Base-by-base conservation (phyloP, 2,113 vertebrate species). In the Natator depressus region DNA sequence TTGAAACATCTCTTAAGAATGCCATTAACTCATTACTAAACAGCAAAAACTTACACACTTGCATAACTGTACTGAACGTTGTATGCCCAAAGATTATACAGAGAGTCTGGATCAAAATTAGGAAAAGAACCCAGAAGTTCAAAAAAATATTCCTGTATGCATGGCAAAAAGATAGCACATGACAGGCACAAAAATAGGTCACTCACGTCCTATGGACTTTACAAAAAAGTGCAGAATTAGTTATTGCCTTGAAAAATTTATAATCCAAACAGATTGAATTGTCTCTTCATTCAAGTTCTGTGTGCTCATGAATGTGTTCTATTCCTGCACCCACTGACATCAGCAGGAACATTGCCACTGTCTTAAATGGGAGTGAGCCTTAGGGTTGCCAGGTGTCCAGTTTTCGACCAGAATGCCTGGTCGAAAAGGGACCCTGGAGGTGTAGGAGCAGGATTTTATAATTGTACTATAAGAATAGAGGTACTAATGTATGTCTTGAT, bases 331-430 rank as follows among this genome's bases (percentile, higher is more conserved):
- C 87, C 20, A 47, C 46, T 0, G 19, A 47, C 57, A 22, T 8
- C 53, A 72, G 75, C 1, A 1, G 35, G 38, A 81, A 50, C 29
- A 35, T 3, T 0, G 14, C 1, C 1, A 49, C 62, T 12, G 87
- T 38, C 10, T 24, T 69, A n/a, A 49, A 69, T 0, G 1, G 16
- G 24, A 29, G 0, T 1, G 31, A 54, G 20, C 22, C 53, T 20
- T 54, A 22, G 53, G 53, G 20, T 54, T 54, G 53, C 53, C 53
- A 22, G 53, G 20, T 54, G 53, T 54, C 53, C 20, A 54, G 53
- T 54, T 54, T 54, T 22, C 22, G 20, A 54, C 53, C 53, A 54
- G 53, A 54, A 54, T 19, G 53, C 19, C 53, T 7, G 53, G 53
- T 54, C 7, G 1, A 20, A 54, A 54, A 54, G 53, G 53, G 19